Conservation (phyloP, 2,888 invertebrate species). For the Myopa testacea region DNA sequence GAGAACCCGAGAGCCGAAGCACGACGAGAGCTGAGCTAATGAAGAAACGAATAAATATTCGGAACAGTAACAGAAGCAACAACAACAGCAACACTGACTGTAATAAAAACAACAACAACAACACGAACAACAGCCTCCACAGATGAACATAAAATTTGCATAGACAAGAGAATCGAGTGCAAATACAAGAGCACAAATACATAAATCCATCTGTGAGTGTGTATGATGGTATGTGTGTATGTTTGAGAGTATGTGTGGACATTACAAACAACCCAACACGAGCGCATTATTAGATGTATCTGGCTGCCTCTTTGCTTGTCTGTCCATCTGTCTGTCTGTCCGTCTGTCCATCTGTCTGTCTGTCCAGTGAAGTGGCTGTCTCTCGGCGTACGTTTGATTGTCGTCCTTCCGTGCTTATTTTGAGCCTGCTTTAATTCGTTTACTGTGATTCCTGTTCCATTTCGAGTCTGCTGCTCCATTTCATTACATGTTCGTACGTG, state of each 20-base stretch:
- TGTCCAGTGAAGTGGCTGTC: neutral
- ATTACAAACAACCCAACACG: neutral
- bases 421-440: neutral
- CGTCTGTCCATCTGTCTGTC: conserved; percentile 1
- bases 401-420: neutral
- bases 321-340: too few relatives aligned
- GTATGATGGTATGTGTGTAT: neutral
- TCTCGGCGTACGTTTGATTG: neutral
- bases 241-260: neutral
- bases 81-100: conserved; percentile 6
- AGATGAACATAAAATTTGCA: conserved; percentile 42
- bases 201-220: neutral
- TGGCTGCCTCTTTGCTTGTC: neutral
- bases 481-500: conserved; percentile 7
- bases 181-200: conserved; percentile 6
- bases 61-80: neutral
- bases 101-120: too few relatives aligned
- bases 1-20: neutral
- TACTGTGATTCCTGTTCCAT: neutral
- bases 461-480: conserved; percentile 5
- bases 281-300: neutral
- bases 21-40: conserved; percentile 14
- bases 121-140: conserved; percentile 24
- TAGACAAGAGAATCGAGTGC: conserved; percentile 39
- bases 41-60: conserved; percentile 37